Conservation (phyloP, 2,888 invertebrate genomes). For the Hydrotaea cyrtoneurina region DNA sequence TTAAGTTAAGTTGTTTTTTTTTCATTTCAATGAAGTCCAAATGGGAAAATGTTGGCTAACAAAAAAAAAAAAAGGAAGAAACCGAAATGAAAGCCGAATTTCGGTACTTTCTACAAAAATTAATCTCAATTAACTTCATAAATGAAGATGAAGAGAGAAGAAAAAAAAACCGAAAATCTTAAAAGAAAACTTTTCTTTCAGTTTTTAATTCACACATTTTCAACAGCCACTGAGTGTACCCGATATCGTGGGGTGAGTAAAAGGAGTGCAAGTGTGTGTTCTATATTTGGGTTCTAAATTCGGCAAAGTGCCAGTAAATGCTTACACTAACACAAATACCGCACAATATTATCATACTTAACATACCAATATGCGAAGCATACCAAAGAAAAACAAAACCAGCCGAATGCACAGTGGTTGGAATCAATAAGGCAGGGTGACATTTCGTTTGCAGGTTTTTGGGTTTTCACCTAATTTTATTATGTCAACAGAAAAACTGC, state of each 20-base stretch:
- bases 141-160: not conserved
- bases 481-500: too few relatives aligned
- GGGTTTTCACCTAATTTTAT: too few relatives aligned
- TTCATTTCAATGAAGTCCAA: not conserved
- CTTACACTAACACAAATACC: slow-evolving; percentile 17
- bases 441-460: too few relatives aligned
- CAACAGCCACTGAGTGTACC: not conserved
- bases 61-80: not conserved
- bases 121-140: slow-evolving; percentile 64
- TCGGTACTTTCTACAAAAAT: slow-evolving; percentile 50
- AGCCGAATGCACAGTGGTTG: not conserved
- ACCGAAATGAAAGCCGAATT: not conserved
- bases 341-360: slow-evolving; percentile 38
- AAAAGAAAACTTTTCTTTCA: not conserved
- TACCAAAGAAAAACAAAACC: not conserved
- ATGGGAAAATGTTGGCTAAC: not conserved
- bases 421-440: too few relatives aligned
- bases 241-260: not conserved
- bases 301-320: not conserved
- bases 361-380: slow-evolving; percentile 6
- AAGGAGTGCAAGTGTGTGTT: not conserved
- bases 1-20: not conserved
- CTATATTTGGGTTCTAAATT: not conserved
- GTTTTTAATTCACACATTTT: slow-evolving; percentile 11
- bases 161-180: not conserved